phyloP scores from a whole-genome alignment of 2,113 vertebrate genomes.

The Tursiops truncatus region DNA sequence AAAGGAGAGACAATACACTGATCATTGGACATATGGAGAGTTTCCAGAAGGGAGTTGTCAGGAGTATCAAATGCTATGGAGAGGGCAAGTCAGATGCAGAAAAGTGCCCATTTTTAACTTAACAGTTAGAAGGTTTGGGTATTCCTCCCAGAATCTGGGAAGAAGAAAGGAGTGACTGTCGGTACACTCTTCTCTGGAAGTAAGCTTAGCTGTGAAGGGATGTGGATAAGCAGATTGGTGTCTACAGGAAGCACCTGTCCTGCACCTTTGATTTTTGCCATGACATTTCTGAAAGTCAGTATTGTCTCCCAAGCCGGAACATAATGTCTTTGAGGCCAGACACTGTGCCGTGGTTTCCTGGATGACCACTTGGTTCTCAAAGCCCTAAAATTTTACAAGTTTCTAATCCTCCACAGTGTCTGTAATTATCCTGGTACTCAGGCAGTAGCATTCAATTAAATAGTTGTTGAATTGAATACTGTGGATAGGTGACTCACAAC shows the following conservation, averaged over 20 bases:
- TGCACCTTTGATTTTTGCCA: background rate
- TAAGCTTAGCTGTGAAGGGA: background rate
- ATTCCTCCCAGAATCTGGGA: background rate
- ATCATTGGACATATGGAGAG: background rate
- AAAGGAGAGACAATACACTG: background rate
- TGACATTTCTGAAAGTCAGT: background rate
- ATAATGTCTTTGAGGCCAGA: slow-evolving; percentile 55
- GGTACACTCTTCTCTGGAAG: background rate
- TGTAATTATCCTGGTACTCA: slow-evolving; percentile 66
- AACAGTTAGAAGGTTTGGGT: background rate
- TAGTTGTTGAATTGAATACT: slow-evolving; percentile 47
- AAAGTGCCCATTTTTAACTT: background rate
- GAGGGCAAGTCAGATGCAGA: background rate
- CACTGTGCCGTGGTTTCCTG: slow-evolving; percentile 62
- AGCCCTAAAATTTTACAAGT: slow-evolving; percentile 68
- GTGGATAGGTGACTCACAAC: slow-evolving; percentile 65
- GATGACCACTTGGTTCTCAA: slow-evolving; percentile 64
- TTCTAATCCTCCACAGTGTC: slow-evolving; percentile 61
- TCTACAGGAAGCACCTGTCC: background rate
- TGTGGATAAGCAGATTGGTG: background rate
- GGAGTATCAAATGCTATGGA: background rate
- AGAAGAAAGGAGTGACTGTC: background rate
- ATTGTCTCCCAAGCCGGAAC: background rate
- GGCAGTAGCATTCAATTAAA: slow-evolving; percentile 70
- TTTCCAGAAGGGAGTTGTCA: background rate